Conservation (phyloP, 2,888 invertebrate genomes). For the Chalcis sispes region DNA sequence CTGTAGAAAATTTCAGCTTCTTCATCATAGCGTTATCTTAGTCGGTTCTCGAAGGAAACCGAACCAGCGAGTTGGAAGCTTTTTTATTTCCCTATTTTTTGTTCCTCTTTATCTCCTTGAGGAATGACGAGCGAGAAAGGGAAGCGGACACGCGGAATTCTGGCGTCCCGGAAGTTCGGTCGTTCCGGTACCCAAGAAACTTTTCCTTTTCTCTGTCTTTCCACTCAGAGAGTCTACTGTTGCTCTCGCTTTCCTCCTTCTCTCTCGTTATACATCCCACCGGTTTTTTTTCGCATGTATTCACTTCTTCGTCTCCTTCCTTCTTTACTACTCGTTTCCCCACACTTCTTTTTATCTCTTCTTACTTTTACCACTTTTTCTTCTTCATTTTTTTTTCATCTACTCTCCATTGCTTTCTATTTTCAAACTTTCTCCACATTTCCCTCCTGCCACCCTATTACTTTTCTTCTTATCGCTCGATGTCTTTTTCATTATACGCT, state of each 20-base stretch:
- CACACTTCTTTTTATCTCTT: background rate
- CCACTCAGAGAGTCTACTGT: constrained; percentile 45
- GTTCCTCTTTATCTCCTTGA: constrained; percentile 53
- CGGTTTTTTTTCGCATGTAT: constrained; percentile 17
- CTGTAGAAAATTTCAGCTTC: constrained; percentile 25
- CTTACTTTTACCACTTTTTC: background rate
- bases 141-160: constrained; percentile 57
- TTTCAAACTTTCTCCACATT: constrained; percentile 45
- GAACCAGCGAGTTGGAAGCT: background rate
- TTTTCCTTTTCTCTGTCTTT: constrained; percentile 51
- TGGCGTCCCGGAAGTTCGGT: constrained; percentile 57
- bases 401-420: constrained; percentile 49
- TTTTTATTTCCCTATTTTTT: constrained; percentile 46
- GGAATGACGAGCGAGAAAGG: constrained; percentile 47
- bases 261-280: background rate
- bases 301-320: constrained; percentile 20
- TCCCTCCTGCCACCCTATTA: constrained; percentile 42
- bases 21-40: constrained; percentile 30
- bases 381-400: constrained; percentile 28
- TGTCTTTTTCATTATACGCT: constrained; percentile 29
- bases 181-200: constrained; percentile 49
- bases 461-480: constrained; percentile 50
- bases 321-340: background rate
- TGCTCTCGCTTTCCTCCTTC: constrained; percentile 22
- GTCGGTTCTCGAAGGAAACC: background rate